These are phyloP conservation scores for Lycaon pictus DNA, from an alignment of 2,113 vertebrate genomes.

Conservation along the genomic window DNA sequence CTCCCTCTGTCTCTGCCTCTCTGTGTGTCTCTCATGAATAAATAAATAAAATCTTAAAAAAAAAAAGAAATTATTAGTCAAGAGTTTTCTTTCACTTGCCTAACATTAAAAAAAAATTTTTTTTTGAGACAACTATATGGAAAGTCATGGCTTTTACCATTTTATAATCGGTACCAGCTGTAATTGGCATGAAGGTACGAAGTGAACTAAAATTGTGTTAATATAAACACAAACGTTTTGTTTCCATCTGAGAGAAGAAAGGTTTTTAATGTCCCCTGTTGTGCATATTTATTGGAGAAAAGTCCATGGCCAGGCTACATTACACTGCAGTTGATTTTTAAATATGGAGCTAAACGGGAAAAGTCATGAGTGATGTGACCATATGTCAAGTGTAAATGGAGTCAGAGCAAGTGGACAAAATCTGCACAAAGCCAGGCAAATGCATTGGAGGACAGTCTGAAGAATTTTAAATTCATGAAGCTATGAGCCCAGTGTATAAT, in stretches of 20 bases:
- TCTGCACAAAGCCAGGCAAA: conserved; percentile 72
- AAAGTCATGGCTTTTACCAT: conserved; percentile 48
- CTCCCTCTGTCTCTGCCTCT: too few relatives aligned
- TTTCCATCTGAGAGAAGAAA: conserved; percentile 56
- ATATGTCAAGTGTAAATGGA: conserved; percentile 80
- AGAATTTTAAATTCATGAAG: conserved; percentile 66
- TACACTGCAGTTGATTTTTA: conserved; percentile 75
- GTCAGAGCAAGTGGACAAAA: conserved; percentile 81
- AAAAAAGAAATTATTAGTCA: conserved; percentile 16
- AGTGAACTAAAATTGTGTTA: conserved; percentile 67
- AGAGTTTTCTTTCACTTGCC: not conserved
- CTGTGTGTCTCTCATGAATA: too few relatives aligned
- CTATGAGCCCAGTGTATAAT: conserved; percentile 26
- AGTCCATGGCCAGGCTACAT: conserved; percentile 50
- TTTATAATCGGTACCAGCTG: conserved; percentile 22
- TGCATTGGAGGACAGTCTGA: conserved; percentile 28
- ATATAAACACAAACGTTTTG: conserved; percentile 68
- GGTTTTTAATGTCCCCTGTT: conserved; percentile 58
- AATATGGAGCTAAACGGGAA: conserved; percentile 73
- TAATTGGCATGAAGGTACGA: conserved; percentile 22
- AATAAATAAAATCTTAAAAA: too few relatives aligned
- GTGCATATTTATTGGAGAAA: conserved; percentile 53
- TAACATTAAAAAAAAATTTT: conserved; percentile 30
- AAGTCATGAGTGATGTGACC: conserved; percentile 80
- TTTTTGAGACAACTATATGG: conserved; percentile 54